A percentile compares a stretch with the other conserved stretches of the same genome.
Evolutionary conservation across 2,888 invertebrate species (phyloP).

Genomic region (Seladonia tumulorum): DNA sequence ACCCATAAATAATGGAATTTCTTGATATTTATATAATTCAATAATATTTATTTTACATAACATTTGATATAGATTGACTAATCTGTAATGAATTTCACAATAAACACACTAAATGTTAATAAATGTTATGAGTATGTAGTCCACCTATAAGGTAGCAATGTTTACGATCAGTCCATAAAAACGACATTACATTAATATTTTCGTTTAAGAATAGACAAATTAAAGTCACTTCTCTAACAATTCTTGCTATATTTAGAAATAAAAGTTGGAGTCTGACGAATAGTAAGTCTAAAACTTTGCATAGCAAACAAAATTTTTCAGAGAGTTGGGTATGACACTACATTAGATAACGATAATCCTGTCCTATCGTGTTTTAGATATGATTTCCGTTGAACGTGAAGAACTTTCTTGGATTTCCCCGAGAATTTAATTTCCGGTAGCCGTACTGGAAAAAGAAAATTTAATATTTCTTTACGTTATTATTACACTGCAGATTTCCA

Average conservation of each 20-base stretch:
- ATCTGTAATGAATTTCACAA: no score
- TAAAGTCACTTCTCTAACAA: neutral
- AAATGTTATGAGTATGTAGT: neutral
- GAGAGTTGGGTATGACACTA: neutral
- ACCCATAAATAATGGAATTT: no score
- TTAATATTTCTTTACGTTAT: neutral
- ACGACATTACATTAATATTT: neutral
- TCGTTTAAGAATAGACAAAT: neutral
- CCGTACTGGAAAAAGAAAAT: neutral
- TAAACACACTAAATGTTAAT: no score
- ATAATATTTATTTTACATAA: no score
- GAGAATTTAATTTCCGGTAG: neutral
- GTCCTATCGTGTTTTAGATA: neutral
- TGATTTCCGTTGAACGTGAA: neutral
- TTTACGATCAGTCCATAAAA: neutral
- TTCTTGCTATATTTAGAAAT: neutral
- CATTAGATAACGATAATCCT: slow-evolving; percentile 3
- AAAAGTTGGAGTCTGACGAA: neutral
- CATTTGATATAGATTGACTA: no score
- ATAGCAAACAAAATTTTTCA: neutral
- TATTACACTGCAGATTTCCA: neutral
- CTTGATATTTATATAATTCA: no score
- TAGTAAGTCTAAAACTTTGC: neutral
- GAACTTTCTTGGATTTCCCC: neutral
- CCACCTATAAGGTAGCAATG: neutral